Evolutionary conservation across 2,113 vertebrate genomes (phyloP).

Genomic region (Emberiza fucata): DNA sequence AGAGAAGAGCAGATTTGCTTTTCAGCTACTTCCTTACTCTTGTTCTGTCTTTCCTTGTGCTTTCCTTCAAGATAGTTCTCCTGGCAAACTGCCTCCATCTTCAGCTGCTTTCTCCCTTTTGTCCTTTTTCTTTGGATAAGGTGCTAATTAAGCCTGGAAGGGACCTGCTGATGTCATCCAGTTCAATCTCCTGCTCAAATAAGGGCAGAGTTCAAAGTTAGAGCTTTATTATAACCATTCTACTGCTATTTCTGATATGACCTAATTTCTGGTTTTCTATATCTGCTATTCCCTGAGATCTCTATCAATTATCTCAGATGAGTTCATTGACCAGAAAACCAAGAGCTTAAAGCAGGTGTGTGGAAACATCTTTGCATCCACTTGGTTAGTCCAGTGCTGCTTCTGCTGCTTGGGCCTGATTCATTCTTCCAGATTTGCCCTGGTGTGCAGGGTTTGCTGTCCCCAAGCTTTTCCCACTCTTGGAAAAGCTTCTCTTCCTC

Average conservation of each 20-base stretch:
- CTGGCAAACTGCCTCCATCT: background rate
- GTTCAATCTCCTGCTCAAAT: background rate
- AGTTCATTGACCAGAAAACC: background rate
- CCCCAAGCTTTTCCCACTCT: background rate
- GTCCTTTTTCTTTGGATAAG: background rate
- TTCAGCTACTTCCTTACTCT: background rate
- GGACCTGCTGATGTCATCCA: background rate
- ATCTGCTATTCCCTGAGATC: background rate
- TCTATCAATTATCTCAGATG: background rate
- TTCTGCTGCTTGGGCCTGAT: background rate
- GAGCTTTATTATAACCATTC: background rate
- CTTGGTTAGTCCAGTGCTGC: background rate
- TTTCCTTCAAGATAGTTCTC: background rate
- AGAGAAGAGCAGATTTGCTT: background rate
- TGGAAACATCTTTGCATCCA: background rate
- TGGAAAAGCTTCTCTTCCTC: background rate
- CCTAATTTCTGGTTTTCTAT: background rate
- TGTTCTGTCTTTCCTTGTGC: background rate
- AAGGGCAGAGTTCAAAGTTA: background rate
- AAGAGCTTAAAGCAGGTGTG: background rate
- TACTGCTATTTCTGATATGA: background rate
- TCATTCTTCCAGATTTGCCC: background rate
- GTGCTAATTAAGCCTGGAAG: background rate
- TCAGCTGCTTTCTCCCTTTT: background rate
- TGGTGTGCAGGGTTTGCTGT: background rate